phyloP scores from a whole-genome alignment of 2,888 invertebrate species.

The Pedicia rivosa region DNA sequence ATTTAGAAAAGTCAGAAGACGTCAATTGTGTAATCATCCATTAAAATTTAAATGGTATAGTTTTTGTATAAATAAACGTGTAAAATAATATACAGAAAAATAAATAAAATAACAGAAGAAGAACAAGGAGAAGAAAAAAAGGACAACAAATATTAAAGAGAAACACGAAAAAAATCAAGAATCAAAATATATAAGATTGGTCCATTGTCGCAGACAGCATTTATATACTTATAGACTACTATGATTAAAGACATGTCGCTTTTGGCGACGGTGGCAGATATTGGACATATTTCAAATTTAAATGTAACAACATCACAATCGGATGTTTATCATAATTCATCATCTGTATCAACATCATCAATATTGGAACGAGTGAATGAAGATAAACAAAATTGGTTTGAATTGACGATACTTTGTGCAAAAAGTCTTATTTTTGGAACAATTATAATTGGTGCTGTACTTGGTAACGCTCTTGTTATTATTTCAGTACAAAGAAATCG shows the following conservation, averaged over 20 bases:
- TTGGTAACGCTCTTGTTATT: conserved; percentile 78
- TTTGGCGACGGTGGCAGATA: conserved; percentile 4
- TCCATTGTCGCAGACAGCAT: too few species aligned
- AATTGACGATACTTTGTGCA: conserved; percentile 42
- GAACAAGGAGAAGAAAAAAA: too few species aligned
- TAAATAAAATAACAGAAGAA: too few species aligned
- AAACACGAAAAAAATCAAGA: too few species aligned
- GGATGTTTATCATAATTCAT: neutral
- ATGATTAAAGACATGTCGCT: conserved; percentile 7
- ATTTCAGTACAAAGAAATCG: conserved; percentile 32
- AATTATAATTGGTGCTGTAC: conserved; percentile 77
- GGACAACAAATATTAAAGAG: too few species aligned
- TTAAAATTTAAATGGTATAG: too few species aligned
- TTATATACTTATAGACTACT: too few species aligned
- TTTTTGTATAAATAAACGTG: too few species aligned
- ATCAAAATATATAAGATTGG: too few species aligned
- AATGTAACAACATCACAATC: conserved; percentile 1
- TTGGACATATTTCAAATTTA: conserved; percentile 1
- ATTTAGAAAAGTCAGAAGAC: too few species aligned
- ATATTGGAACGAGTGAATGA: conserved; percentile 9
- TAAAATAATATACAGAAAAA: too few species aligned
- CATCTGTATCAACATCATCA: conserved; percentile 5
- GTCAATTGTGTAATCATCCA: too few species aligned
- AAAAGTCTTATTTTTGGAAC: conserved; percentile 67
- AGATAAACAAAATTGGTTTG: conserved; percentile 31